Evolutionary conservation across 2,888 invertebrate species (phyloP).

Genomic region (Pyrrhosoma nymphula): DNA sequence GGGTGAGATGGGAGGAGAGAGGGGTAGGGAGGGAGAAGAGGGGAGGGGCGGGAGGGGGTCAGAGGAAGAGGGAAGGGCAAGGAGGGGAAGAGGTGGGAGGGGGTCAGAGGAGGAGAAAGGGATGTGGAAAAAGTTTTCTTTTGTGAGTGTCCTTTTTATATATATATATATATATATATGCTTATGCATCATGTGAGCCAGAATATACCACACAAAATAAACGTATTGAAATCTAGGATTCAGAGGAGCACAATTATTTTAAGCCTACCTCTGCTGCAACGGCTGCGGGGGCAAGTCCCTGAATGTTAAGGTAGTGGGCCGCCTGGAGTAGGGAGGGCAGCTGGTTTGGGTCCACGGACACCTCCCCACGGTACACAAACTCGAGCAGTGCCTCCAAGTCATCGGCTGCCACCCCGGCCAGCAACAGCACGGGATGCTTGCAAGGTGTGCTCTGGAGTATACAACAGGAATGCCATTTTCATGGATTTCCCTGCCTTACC

Average conservation of each 20-base stretch:
- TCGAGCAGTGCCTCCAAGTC: constrained; percentile 83
- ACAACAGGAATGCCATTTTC: constrained; percentile 68
- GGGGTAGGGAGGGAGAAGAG: too few species aligned
- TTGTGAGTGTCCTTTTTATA: too few species aligned
- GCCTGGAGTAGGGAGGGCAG: constrained; percentile 83
- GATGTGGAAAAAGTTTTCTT: too few species aligned
- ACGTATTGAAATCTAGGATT: too few species aligned
- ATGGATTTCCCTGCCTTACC: neutral
- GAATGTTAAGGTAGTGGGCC: constrained; percentile 83
- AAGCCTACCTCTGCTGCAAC: constrained; percentile 76
- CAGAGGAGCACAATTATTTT: neutral
- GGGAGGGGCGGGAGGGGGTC: too few species aligned
- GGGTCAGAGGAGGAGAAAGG: too few species aligned
- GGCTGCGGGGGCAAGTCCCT: constrained; percentile 80
- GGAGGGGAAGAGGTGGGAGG: too few species aligned
- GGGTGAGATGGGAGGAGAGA: too few species aligned
- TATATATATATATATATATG: too few species aligned
- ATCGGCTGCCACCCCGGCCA: constrained; percentile 82
- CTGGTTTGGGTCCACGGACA: constrained; percentile 83
- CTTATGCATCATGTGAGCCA: too few species aligned
- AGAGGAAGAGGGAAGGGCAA: too few species aligned
- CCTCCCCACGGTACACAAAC: constrained; percentile 83
- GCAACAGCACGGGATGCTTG: constrained; percentile 84
- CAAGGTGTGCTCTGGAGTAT: constrained; percentile 81
- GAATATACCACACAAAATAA: too few species aligned